Evolutionary conservation across 1,140 invertebrate genomes (phyloP).

Genomic region (Calliopsis andreniformis): DNA sequence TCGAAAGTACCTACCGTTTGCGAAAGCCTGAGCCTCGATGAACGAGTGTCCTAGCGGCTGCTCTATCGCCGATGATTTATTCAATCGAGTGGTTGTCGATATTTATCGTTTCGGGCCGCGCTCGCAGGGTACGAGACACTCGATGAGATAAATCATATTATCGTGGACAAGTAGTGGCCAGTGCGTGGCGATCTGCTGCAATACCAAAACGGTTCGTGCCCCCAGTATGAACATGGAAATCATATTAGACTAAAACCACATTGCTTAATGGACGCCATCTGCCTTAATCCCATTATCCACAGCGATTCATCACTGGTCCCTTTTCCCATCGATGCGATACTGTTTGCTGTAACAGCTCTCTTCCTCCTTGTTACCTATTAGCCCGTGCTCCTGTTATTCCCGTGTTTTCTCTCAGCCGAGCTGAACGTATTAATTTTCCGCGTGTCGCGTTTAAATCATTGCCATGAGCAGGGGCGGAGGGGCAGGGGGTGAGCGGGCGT

Average conservation of each 20-base stretch:
- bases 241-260: conserved; percentile 59
- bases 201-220: conserved; percentile 56
- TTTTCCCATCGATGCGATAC: conserved; percentile 24
- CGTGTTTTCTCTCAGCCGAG: neutral
- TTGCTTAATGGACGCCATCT: conserved; percentile 54
- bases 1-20: conserved; percentile 47
- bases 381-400: neutral
- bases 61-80: conserved; percentile 63
- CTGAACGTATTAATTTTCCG: neutral
- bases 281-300: conserved; percentile 45
- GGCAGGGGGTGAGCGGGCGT: neutral
- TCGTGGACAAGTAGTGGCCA: conserved; percentile 67
- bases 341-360: conserved; percentile 35
- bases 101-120: conserved; percentile 54
- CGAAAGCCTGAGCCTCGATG: conserved; percentile 23
- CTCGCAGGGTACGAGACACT: conserved; percentile 50
- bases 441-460: neutral
- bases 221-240: conserved; percentile 51
- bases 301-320: conserved; percentile 38
- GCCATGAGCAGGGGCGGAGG: too few species aligned
- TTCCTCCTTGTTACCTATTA: conserved; percentile 23
- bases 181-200: conserved; percentile 55
- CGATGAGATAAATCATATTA: conserved; percentile 66
- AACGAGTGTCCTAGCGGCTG: conserved; percentile 43
- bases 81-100: conserved; percentile 64